phyloP scores from a whole-genome alignment of 2,113 vertebrate species.

The Anolis sagrei region DNA sequence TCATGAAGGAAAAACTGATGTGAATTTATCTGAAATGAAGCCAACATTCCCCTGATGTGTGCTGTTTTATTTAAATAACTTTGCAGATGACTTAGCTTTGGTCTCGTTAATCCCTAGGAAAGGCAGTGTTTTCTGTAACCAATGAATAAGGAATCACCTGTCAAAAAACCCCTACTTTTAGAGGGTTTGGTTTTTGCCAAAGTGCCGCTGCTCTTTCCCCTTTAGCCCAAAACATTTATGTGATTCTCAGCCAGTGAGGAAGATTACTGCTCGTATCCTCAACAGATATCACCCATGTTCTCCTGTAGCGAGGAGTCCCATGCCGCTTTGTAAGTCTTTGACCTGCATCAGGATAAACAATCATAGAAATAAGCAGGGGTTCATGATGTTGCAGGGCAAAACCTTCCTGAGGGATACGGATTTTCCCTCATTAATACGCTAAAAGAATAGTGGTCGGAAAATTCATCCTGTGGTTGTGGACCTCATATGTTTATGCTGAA shows the following conservation, averaged over 20 bases:
- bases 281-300: background rate
- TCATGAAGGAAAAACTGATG: background rate
- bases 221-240: background rate
- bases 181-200: background rate
- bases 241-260: accelerated
- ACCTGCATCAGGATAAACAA: too few relatives aligned
- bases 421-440: background rate
- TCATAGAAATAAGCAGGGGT: too few relatives aligned
- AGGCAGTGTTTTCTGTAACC: background rate
- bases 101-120: background rate
- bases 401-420: too few relatives aligned
- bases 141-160: background rate
- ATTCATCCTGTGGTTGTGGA: background rate
- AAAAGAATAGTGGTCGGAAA: background rate
- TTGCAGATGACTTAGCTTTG: background rate
- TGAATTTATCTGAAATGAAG: background rate
- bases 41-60: background rate
- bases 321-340: too few relatives aligned
- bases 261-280: accelerated
- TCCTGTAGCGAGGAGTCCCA: background rate
- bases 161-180: background rate
- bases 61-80: background rate
- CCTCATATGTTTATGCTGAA: too few relatives aligned
- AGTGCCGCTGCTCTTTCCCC: accelerated
- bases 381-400: too few relatives aligned